Evolutionary conservation across 2,113 vertebrate species (phyloP).

Genomic region (Daboia siamensis): DNA sequence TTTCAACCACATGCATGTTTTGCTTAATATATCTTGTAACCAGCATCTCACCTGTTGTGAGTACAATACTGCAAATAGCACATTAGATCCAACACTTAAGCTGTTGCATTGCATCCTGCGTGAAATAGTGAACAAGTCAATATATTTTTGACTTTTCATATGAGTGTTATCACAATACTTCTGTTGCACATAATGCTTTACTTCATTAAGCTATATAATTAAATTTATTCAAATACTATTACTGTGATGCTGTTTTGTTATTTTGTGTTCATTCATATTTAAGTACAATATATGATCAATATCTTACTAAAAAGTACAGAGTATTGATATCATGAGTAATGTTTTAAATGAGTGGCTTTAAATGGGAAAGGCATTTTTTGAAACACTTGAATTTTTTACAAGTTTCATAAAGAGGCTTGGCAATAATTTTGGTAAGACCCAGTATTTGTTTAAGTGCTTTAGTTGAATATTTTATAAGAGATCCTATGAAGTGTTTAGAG

Average conservation of each 20-base stretch:
- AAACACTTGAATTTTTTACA: constrained; percentile 16
- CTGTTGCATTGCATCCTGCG: not conserved
- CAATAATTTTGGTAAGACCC: constrained; percentile 24
- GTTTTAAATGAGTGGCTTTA: not conserved
- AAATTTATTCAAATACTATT: not conserved
- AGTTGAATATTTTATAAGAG: not conserved
- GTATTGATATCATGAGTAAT: not conserved
- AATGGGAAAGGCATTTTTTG: not conserved
- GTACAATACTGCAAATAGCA: constrained; percentile 31
- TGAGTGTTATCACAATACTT: not conserved
- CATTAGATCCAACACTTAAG: not conserved
- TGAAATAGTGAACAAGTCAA: not conserved
- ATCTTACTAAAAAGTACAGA: constrained; percentile 49
- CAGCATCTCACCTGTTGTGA: not conserved
- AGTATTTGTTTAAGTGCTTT: not conserved
- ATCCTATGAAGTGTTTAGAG: not conserved
- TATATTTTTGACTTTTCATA: not conserved
- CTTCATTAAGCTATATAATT: not conserved
- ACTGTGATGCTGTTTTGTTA: constrained; percentile 33
- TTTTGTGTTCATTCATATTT: constrained; percentile 39
- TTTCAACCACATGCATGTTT: constrained; percentile 21
- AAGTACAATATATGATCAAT: constrained; percentile 29
- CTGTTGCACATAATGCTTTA: not conserved
- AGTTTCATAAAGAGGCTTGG: not conserved
- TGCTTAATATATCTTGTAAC: not conserved